A percentile compares a stretch with the other conserved stretches of the same genome.
Evolutionary conservation across 2,888 invertebrate species (phyloP).

Genomic region (Drosophila kanekoi): DNA sequence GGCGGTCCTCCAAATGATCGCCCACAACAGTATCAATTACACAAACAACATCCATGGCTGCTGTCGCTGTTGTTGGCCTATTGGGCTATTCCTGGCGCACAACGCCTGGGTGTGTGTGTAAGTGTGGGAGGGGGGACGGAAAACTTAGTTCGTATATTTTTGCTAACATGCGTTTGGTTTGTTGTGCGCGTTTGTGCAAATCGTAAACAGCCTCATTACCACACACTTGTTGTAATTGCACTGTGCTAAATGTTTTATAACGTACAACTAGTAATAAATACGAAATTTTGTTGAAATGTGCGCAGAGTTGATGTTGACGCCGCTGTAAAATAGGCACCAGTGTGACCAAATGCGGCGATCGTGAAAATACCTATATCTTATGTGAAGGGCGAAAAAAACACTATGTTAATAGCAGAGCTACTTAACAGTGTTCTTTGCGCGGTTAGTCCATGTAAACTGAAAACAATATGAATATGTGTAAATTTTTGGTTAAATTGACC

Average conservation of each 20-base stretch:
- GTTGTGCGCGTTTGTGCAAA: slow-evolving; percentile 29
- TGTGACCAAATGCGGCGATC: slow-evolving; percentile 31
- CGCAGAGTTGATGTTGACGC: slow-evolving; percentile 52
- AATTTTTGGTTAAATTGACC: neutral
- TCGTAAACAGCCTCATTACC: slow-evolving; percentile 64
- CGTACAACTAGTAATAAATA: slow-evolving; percentile 49
- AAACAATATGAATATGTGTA: neutral
- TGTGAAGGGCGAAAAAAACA: neutral
- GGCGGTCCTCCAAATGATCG: slow-evolving; percentile 90
- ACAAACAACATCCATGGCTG: slow-evolving; percentile 93
- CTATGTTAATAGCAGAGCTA: neutral
- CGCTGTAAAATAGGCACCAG: slow-evolving; percentile 41
- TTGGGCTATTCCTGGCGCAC: slow-evolving; percentile 60
- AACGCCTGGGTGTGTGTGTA: slow-evolving; percentile 23
- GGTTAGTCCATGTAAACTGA: no score
- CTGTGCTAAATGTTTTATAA: slow-evolving; percentile 61
- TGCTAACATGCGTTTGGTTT: slow-evolving; percentile 38
- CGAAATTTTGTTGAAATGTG: slow-evolving; percentile 59
- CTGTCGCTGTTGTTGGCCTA: slow-evolving; percentile 24
- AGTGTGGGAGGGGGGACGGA: slow-evolving; percentile 13
- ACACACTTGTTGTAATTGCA: slow-evolving; percentile 55
- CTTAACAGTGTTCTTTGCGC: neutral
- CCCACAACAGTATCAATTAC: slow-evolving; percentile 91
- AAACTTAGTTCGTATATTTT: slow-evolving; percentile 34
- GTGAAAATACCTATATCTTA: slow-evolving; percentile 10